phyloP scores from a whole-genome alignment of 2,797 vertebrate species.

The Babyrousa celebensis region DNA sequence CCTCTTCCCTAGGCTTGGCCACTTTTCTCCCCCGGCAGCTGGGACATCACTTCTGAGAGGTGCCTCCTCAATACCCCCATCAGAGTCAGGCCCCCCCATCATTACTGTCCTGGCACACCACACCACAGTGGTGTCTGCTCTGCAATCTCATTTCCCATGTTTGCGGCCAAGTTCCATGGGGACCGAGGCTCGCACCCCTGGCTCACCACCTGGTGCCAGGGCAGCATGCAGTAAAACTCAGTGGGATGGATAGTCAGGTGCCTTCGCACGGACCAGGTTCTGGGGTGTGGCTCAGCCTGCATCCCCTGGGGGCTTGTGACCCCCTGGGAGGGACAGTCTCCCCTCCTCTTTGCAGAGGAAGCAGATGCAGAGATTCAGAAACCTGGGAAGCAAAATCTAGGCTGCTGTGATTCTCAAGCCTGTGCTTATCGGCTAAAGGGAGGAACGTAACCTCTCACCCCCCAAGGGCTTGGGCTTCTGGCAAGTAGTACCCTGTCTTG shows the following conservation, averaged over 20 bases:
- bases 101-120: accelerated
- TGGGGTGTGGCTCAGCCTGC: too few species aligned
- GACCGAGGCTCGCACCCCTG: not conserved
- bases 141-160: not conserved
- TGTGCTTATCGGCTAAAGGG: not conserved
- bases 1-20: not conserved
- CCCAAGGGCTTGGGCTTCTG: not conserved
- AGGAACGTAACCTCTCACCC: too few species aligned
- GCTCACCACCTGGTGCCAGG: not conserved
- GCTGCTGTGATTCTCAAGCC: not conserved
- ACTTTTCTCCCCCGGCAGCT: not conserved
- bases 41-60: not conserved
- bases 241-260: accelerated
- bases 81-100: accelerated
- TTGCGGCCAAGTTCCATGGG: not conserved
- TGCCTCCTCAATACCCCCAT: too few species aligned
- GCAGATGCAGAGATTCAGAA: not conserved
- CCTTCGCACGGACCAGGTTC: not conserved
- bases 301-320: not conserved
- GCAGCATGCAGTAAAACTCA: accelerated
- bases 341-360: not conserved
- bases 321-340: accelerated
- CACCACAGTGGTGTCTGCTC: accelerated
- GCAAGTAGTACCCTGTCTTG: too few species aligned
- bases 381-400: not conserved